phyloP scores from a whole-genome alignment of 2,888 invertebrate genomes.

The Sussaba pulchella region DNA sequence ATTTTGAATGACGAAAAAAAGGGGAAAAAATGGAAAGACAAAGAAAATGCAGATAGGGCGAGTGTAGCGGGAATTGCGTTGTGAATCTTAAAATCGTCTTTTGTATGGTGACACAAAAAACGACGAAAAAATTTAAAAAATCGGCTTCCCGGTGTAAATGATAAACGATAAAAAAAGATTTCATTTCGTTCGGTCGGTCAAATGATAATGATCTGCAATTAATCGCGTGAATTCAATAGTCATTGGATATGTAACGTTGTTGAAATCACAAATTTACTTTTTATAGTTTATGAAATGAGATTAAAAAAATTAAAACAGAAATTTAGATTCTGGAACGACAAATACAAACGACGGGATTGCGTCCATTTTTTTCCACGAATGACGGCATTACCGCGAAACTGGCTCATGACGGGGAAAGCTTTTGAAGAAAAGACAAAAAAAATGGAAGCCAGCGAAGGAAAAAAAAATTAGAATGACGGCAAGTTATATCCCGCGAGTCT shows the following conservation, averaged over 20 bases:
- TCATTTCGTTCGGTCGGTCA: no score
- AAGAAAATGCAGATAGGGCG: background rate
- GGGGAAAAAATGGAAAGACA: background rate
- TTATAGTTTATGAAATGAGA: background rate
- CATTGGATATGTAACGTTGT: background rate
- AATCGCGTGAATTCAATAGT: no score
- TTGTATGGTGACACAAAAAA: background rate
- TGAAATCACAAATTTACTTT: no score
- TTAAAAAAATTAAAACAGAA: background rate
- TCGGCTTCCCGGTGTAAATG: no score
- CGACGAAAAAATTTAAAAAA: no score
- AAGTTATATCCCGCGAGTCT: slow-evolving; percentile 4
- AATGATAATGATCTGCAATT: no score
- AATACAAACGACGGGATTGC: background rate
- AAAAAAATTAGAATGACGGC: slow-evolving; percentile 15
- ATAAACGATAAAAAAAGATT: no score
- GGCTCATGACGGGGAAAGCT: background rate
- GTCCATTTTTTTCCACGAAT: no score
- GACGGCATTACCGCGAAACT: no score
- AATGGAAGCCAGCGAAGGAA: background rate
- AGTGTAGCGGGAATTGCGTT: slow-evolving; percentile 16
- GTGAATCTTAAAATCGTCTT: slow-evolving; percentile 20
- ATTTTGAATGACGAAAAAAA: slow-evolving; percentile 24
- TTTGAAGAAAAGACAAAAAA: background rate
- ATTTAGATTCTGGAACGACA: background rate